Base-by-base conservation (phyloP, 2,797 vertebrate genomes). In the Tarsius wallacei region DNA sequence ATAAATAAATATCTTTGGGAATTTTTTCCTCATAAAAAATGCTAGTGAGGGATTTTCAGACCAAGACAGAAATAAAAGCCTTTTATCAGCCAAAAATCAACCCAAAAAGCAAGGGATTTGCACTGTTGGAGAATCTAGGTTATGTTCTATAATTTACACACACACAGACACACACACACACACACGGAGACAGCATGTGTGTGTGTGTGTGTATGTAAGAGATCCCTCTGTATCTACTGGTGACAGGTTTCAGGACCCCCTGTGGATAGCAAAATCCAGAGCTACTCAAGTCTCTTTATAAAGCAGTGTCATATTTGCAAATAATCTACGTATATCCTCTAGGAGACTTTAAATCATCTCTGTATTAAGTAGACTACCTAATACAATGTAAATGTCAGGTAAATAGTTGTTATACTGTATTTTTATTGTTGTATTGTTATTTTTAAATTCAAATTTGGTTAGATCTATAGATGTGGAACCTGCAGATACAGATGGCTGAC, bases 1-100 rank as follows among this genome's bases (percentile, higher is more conserved):
- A 61, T 33, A 6, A n/a, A 63, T 82, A 66, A 28, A 76, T 17
- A 13, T 16, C 33, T 26, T 90, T 93, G 14, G 71, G 22, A 19
- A 76, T 68, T 33, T 87, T 51, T 68, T 12, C 61, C 70, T 73
- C 19, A 76, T 57, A 64, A 89, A 90, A 71, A 42, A 76, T 83
- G 24, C 15, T 92, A 91, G 81, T 13, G 36, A 88, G 17, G 1
- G 95, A 93, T 94, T 98, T 98, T 26, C 10, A 87, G 70, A 76
- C 2, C 5, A 82, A 86, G 17, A 68, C 3, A 94, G 28, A 77
- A 77, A 83, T 47, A 82, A 70, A 71, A 90, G 3, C 31, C 1
- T 59, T 88, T 92, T 55, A 70, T 91, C 71, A 76, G 15, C 81
- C 64, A 87, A 22, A 91, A 93, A 64, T 85, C 33, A 61, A 96